Percentiles rank a stretch among this genome's conserved stretches.
Evolutionary conservation across 2,888 invertebrate species (phyloP).

Genomic region (Nemotelus pantherinus): DNA sequence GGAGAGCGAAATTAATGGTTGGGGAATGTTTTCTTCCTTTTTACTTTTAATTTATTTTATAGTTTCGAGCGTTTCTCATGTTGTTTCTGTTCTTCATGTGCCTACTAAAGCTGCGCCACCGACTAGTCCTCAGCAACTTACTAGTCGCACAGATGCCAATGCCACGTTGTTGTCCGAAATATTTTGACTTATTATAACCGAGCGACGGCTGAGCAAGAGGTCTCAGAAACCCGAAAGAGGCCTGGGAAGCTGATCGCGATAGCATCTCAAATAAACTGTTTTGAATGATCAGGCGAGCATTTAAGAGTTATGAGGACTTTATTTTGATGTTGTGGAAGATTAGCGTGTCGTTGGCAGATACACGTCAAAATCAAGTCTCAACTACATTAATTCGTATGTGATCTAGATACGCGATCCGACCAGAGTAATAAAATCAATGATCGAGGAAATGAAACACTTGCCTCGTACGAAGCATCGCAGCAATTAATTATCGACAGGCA

Average conservation of each 20-base stretch:
- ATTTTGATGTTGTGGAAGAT: slow-evolving; percentile 40
- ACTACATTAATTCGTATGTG: slow-evolving; percentile 28
- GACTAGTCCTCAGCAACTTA: too few relatives aligned
- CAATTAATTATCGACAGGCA: background rate
- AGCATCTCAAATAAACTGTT: slow-evolving; percentile 27
- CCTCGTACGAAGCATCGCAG: background rate
- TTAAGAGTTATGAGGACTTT: slow-evolving; percentile 42
- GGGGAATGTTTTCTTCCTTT: slow-evolving; percentile 40
- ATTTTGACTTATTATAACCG: slow-evolving; percentile 42
- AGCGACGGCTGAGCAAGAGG: slow-evolving; percentile 22
- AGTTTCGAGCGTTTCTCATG: slow-evolving; percentile 17
- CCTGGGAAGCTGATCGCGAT: slow-evolving; percentile 34
- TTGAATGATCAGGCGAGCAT: slow-evolving; percentile 17
- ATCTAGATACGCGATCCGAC: slow-evolving; percentile 25
- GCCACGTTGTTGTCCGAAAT: slow-evolving; percentile 23
- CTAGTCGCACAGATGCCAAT: too few relatives aligned
- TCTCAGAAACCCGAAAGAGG: slow-evolving; percentile 27
- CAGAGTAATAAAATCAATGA: slow-evolving; percentile 15
- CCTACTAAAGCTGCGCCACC: too few relatives aligned
- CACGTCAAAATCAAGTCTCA: slow-evolving; percentile 27
- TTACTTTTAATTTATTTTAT: slow-evolving; percentile 41
- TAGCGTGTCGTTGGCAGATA: slow-evolving; percentile 31
- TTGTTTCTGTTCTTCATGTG: background rate
- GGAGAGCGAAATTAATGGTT: slow-evolving; percentile 47
- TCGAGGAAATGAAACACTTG: slow-evolving; percentile 4